Evolutionary conservation across 2,888 invertebrate species (phyloP).

Genomic region (Drosophila pseudotakahashii): DNA sequence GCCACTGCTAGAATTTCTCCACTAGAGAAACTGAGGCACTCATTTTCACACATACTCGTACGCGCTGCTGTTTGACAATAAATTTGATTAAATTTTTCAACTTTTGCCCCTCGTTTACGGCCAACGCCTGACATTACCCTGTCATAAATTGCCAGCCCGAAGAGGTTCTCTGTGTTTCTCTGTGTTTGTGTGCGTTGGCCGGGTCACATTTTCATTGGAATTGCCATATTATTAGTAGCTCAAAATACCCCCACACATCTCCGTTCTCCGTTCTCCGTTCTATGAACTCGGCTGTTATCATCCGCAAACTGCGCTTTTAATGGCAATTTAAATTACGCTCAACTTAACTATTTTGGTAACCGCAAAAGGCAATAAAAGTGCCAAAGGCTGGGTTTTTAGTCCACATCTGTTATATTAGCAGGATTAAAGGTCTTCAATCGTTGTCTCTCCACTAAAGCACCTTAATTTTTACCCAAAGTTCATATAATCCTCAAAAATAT

Average conservation of each 20-base stretch:
- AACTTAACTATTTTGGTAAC: slow-evolving; percentile 6
- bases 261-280: neutral
- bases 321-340: slow-evolving; percentile 18
- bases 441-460: neutral
- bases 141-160: slow-evolving; percentile 52
- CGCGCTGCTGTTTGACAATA: slow-evolving; percentile 52
- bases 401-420: neutral
- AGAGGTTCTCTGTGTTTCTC: neutral
- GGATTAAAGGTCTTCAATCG: neutral
- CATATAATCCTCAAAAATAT: no score
- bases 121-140: slow-evolving; percentile 45
- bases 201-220: slow-evolving; percentile 1
- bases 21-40: slow-evolving; percentile 6
- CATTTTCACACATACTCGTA: slow-evolving; percentile 34
- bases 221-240: slow-evolving; percentile 26
- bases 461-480: no score
- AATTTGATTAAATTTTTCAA: slow-evolving; percentile 58
- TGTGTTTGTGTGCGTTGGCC: neutral
- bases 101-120: slow-evolving; percentile 8
- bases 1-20: neutral
- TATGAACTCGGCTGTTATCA: neutral
- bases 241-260: slow-evolving; percentile 16
- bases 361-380: neutral
- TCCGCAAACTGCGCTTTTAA: slow-evolving; percentile 6
- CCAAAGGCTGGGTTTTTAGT: neutral